phyloP scores from a whole-genome alignment of 92 coral and sea anemone species.

The Porites cylindrica region DNA sequence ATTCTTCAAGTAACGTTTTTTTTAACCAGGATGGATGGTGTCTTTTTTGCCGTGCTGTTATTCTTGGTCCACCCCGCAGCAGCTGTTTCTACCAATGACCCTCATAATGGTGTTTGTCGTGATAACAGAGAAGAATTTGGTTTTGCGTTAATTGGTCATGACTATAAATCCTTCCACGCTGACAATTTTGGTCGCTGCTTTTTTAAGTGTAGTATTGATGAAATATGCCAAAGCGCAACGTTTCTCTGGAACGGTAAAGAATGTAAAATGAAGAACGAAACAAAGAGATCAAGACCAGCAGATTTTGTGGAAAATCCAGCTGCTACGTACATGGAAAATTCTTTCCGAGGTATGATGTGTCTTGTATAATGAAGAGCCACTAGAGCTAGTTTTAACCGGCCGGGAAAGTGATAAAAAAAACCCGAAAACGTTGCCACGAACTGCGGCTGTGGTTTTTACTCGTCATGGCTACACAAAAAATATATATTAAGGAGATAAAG shows the following conservation, averaged over 20 bases:
- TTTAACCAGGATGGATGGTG: neutral
- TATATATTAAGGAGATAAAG: too few relatives aligned
- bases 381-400: too few relatives aligned
- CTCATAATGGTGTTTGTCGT: neutral
- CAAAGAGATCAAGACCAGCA: slow-evolving; percentile 25
- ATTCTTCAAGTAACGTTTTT: neutral
- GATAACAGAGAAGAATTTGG: slow-evolving; percentile 18
- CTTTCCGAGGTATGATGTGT: slow-evolving; percentile 26
- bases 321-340: slow-evolving; percentile 37
- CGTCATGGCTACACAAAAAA: too few relatives aligned
- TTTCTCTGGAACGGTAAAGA: slow-evolving; percentile 14
- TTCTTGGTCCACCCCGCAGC: slow-evolving; percentile 1
- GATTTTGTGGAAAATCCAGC: slow-evolving; percentile 27
- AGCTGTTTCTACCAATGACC: neutral
- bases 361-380: too few relatives aligned
- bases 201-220: slow-evolving; percentile 13
- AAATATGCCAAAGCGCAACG: slow-evolving; percentile 44
- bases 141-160: slow-evolving; percentile 38
- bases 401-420: too few relatives aligned
- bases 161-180: slow-evolving; percentile 2
- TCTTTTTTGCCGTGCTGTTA: neutral
- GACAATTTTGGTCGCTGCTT: slow-evolving; percentile 34
- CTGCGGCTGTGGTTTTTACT: too few relatives aligned
- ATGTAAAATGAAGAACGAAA: slow-evolving; percentile 25
- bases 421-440: too few relatives aligned